A percentile compares a stretch with the other conserved stretches of the same genome.
Conservation (phyloP, 2,797 vertebrate genomes). For the Florisuga fusca region DNA sequence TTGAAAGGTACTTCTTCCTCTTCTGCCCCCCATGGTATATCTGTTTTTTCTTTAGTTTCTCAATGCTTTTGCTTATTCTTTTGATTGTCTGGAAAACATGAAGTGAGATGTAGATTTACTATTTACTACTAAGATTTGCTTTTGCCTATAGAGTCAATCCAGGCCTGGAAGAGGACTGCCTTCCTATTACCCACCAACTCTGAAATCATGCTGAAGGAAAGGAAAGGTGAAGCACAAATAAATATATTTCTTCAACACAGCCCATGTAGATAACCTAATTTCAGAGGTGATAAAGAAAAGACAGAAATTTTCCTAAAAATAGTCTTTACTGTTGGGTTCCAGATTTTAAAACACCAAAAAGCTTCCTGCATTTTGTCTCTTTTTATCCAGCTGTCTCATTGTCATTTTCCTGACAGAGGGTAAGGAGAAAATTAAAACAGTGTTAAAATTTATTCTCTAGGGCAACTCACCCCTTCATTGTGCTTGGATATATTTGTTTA, state of each 20-base stretch:
- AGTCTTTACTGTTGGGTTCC: not conserved
- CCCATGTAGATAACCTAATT: not conserved
- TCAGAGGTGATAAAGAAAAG: not conserved
- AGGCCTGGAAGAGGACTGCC: not conserved
- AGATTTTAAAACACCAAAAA: not conserved
- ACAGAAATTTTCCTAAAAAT: not conserved
- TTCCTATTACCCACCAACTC: not conserved
- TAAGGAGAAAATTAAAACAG: not conserved
- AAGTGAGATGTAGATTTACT: not conserved
- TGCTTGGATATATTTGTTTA: not conserved
- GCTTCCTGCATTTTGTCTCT: not conserved
- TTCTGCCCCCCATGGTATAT: not conserved
- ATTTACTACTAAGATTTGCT: not conserved
- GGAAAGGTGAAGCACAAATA: not conserved
- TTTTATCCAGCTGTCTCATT: not conserved
- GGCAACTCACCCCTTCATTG: not conserved
- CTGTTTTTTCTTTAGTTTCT: not conserved
- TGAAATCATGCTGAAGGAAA: not conserved
- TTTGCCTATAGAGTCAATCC: not conserved
- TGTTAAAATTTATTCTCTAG: not conserved
- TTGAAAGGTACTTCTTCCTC: not conserved
- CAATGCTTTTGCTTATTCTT: not conserved
- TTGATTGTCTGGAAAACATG: not conserved
- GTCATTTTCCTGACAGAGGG: not conserved
- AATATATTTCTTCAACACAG: not conserved